Percentiles rank a stretch among this genome's conserved stretches.
These are phyloP conservation scores for Scaptomyza flava DNA, from an alignment of 2,888 invertebrate genomes.

Conservation along the genomic window DNA sequence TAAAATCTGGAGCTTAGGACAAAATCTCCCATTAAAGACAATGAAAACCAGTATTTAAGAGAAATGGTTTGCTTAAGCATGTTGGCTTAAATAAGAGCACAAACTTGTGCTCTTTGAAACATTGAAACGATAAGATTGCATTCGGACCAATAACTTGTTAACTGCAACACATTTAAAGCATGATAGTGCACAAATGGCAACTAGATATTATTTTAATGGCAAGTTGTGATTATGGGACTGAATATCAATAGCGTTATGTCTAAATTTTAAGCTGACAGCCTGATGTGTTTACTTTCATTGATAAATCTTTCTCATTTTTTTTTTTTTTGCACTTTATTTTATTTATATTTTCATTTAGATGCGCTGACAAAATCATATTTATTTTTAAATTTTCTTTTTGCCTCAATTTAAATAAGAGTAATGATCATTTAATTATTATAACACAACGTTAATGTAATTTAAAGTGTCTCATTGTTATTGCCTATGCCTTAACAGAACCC, in stretches of 20 bases:
- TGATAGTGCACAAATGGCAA: not conserved
- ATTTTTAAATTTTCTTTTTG: too few species aligned
- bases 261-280: not conserved
- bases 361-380: too few species aligned
- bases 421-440: not conserved
- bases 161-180: not conserved
- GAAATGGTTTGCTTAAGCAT: not conserved
- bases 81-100: constrained; percentile 2
- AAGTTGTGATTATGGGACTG: not conserved
- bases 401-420: not conserved
- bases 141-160: not conserved
- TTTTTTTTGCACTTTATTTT: not conserved
- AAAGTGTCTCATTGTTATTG: not conserved
- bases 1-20: not conserved
- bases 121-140: not conserved
- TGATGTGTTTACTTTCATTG: too few species aligned
- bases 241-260: not conserved
- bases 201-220: not conserved
- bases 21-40: constrained; percentile 22
- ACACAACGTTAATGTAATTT: not conserved
- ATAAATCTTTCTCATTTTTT: not conserved
- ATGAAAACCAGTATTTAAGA: constrained; percentile 55
- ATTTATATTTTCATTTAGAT: too few species aligned
- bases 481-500: not conserved
- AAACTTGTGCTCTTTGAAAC: not conserved